A percentile compares a stretch with the other conserved stretches of the same genome.
These are phyloP conservation scores for Cyclopterus lumpus DNA, from an alignment of 2,797 vertebrate species.

Conservation along the genomic window DNA sequence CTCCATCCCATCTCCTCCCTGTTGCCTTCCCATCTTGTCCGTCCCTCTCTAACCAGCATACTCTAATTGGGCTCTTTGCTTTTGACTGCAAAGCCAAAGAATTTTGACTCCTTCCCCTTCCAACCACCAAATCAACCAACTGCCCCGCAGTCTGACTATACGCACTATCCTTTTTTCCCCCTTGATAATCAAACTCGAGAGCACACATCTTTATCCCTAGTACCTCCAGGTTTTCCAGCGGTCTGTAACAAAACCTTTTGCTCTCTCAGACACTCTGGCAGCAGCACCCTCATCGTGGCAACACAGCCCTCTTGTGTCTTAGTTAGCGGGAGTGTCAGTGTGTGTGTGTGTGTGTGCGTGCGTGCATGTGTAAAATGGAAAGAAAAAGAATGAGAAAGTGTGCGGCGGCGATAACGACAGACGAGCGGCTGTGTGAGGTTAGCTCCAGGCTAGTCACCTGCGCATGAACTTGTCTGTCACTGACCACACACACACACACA, in stretches of 20 bases:
- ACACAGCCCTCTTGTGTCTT: neutral
- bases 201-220: neutral
- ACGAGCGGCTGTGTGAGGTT: constrained; percentile 29
- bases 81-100: neutral
- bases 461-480: constrained; percentile 34
- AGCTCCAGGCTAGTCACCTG: constrained; percentile 49
- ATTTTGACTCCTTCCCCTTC: neutral
- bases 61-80: neutral
- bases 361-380: constrained; percentile 1
- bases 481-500: constrained; percentile 27
- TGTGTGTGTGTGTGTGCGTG: constrained; percentile 9
- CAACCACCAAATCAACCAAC: neutral
- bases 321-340: constrained; percentile 8
- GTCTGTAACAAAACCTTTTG: neutral
- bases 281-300: neutral
- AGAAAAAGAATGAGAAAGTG: neutral
- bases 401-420: constrained; percentile 13
- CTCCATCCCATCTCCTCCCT: neutral
- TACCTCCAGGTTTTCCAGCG: neutral
- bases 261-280: neutral
- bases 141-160: neutral
- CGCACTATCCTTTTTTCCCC: neutral
- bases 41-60: neutral
- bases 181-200: neutral
- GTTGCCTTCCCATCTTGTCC: neutral